These are phyloP conservation scores for Drosophila niveifrons DNA, from an alignment of 2,888 invertebrate genomes.

Conservation along the genomic window DNA sequence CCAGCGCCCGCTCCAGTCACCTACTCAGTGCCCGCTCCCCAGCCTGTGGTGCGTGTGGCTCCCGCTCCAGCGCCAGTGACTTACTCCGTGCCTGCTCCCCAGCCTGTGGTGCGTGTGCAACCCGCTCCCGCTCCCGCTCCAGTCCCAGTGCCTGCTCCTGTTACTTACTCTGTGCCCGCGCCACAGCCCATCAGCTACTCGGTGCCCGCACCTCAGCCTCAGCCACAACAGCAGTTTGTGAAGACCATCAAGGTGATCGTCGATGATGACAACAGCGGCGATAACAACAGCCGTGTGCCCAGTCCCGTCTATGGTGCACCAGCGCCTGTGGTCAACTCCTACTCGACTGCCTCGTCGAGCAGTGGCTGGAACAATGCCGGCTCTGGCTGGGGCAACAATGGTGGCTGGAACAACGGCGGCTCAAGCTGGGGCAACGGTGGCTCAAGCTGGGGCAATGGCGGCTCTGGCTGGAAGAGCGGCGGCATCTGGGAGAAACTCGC, in stretches of 20 bases:
- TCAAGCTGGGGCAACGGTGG: conserved; percentile 21
- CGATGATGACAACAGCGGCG: conserved; percentile 56
- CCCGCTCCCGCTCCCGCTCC: conserved; percentile 40
- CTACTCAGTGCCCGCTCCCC: conserved; percentile 48
- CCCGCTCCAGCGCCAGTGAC: conserved; percentile 27
- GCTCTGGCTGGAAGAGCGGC: conserved; percentile 73
- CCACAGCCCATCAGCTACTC: conserved; percentile 25
- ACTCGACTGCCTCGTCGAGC: conserved; percentile 32
- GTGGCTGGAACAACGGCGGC: conserved; percentile 30
- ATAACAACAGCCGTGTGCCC: conserved; percentile 41
- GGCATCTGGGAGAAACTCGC: conserved; percentile 78
- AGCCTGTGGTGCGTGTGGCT: conserved; percentile 29
- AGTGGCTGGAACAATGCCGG: conserved; percentile 44
- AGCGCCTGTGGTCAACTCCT: conserved; percentile 31
- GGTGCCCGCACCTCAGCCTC: conserved; percentile 15
- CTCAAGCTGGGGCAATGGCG: conserved; percentile 25
- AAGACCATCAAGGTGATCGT: conserved; percentile 78
- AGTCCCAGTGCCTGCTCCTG: conserved; percentile 42
- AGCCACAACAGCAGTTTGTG: conserved; percentile 61
- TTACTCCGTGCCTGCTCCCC: conserved; percentile 42
- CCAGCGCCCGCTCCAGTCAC: conserved; percentile 43
- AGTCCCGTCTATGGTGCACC: conserved; percentile 71
- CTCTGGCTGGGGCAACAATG: conserved; percentile 20
- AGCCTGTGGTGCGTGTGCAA: background rate
- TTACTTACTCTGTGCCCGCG: conserved; percentile 18